Conservation (phyloP, 2,797 vertebrate genomes). For the Pygocentrus nattereri region DNA sequence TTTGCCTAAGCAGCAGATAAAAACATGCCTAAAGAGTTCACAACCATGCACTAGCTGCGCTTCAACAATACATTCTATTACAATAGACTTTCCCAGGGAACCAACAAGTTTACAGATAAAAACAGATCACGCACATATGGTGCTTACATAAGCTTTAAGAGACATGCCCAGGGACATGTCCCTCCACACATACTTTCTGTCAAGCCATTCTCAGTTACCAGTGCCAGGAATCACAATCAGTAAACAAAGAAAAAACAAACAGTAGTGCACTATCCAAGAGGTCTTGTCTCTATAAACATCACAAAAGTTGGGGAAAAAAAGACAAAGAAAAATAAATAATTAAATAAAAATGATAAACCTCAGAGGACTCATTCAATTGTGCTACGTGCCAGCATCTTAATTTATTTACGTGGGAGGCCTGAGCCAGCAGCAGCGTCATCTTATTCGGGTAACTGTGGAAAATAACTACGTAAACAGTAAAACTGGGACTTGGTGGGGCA, state of each 20-base stretch:
- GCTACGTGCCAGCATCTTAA: background rate
- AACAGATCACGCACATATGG: background rate
- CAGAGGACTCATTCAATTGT: background rate
- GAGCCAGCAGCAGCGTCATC: too few relatives aligned
- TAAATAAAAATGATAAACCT: background rate
- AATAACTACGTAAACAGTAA: too few relatives aligned
- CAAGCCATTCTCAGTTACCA: background rate
- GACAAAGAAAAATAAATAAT: background rate
- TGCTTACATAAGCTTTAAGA: too few relatives aligned
- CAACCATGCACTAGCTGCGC: background rate
- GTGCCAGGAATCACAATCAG: background rate
- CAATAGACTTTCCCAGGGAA: background rate
- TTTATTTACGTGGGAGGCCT: background rate
- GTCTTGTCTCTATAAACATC: background rate
- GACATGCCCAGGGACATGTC: background rate
- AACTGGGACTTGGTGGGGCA: too few relatives aligned
- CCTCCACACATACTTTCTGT: background rate
- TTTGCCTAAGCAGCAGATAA: background rate
- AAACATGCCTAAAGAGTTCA: slow-evolving; percentile 6
- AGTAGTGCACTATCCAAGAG: background rate
- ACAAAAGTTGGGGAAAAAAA: too few relatives aligned
- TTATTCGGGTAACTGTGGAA: too few relatives aligned
- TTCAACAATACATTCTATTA: background rate
- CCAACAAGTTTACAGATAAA: background rate
- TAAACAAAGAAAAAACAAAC: background rate